These are phyloP conservation scores for Timandra comae DNA, from an alignment of 2,888 invertebrate genomes.

Conservation along the genomic window DNA sequence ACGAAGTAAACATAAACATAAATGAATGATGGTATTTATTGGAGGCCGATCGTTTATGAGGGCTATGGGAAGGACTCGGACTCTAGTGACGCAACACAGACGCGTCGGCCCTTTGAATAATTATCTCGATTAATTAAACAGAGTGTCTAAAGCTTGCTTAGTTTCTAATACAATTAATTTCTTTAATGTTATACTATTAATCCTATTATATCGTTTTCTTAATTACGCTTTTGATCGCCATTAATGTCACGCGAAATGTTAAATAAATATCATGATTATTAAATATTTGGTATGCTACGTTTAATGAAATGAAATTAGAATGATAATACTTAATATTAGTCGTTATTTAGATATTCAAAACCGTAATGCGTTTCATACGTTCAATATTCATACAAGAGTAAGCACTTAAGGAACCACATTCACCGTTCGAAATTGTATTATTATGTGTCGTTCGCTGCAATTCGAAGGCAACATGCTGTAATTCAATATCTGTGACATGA, in stretches of 20 bases:
- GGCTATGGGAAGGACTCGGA: conserved; percentile 7
- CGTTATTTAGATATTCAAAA: too few relatives aligned
- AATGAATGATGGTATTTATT: conserved; percentile 30
- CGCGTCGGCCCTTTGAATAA: conserved; percentile 37
- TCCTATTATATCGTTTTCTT: too few relatives aligned
- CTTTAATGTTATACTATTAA: conserved; percentile 16
- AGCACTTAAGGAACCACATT: conserved; percentile 2
- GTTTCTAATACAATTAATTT: conserved; percentile 38
- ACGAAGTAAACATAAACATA: conserved; percentile 31
- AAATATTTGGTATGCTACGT: too few relatives aligned
- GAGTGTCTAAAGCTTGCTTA: conserved; percentile 38
- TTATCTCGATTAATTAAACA: conserved; percentile 44
- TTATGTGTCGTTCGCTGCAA: conserved; percentile 26
- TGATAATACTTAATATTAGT: too few relatives aligned
- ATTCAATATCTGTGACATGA: conserved; percentile 18
- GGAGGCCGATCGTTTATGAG: conserved; percentile 15
- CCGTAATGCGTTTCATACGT: too few relatives aligned
- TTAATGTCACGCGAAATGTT: too few relatives aligned
- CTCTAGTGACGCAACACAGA: conserved; percentile 33
- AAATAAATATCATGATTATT: too few relatives aligned
- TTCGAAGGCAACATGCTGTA: conserved; percentile 23
- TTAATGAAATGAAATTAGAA: too few relatives aligned
- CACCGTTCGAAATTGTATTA: conserved; percentile 21
- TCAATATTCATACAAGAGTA: background rate
- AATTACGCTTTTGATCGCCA: too few relatives aligned